Evolutionary conservation across 2,113 vertebrate genomes (phyloP).

Genomic region (Antigone vipio): DNA sequence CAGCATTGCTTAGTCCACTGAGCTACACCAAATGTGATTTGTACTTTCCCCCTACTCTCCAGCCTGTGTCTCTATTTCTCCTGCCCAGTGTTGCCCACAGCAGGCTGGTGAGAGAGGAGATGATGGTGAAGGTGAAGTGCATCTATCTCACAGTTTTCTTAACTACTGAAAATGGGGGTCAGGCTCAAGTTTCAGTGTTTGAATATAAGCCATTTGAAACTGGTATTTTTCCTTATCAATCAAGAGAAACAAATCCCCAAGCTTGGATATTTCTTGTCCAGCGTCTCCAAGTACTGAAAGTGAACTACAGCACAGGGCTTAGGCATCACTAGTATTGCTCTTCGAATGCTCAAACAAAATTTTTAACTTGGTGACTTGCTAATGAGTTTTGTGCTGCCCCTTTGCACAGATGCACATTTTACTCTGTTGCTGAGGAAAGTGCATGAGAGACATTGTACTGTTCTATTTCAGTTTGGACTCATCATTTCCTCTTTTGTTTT

Average conservation of each 20-base stretch:
- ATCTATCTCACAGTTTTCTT: background rate
- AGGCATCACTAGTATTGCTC: background rate
- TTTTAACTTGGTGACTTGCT: background rate
- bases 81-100: background rate
- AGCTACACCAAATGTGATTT: background rate
- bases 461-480: background rate
- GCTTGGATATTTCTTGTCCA: background rate
- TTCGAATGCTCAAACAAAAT: background rate
- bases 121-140: background rate
- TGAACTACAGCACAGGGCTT: background rate
- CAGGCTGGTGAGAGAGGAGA: background rate
- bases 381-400: background rate
- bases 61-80: background rate
- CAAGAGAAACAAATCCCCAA: background rate
- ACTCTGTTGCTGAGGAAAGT: background rate
- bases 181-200: background rate
- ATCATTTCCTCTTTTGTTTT: slow-evolving; percentile 24
- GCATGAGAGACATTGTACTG: background rate
- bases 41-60: background rate
- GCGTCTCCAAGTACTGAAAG: background rate
- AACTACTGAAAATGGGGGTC: background rate
- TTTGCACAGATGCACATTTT: background rate
- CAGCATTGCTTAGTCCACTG: background rate
- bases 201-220: background rate
- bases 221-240: background rate